Conservation (phyloP, 1,140 invertebrate genomes). For the Himalopsyche phryganea region DNA sequence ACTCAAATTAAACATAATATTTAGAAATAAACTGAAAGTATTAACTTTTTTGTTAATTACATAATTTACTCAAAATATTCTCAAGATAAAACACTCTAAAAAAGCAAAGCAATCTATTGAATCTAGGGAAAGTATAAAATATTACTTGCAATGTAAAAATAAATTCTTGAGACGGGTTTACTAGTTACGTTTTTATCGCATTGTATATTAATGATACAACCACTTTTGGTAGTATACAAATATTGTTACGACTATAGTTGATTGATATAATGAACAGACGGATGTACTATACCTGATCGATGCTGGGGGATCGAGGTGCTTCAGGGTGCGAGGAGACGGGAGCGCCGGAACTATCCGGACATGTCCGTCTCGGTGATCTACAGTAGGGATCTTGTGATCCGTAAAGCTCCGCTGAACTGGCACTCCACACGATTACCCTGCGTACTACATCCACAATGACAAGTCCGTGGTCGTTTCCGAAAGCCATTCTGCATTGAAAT, state of each 20-base stretch:
- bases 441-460: slow-evolving; percentile 93
- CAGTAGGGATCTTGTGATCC: slow-evolving; percentile 85
- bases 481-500: slow-evolving; percentile 74
- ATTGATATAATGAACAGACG: neutral
- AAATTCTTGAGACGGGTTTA: too few species aligned
- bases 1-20: too few species aligned
- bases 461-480: slow-evolving; percentile 92
- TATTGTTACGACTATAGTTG: neutral
- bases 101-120: too few species aligned
- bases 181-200: too few species aligned
- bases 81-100: too few species aligned
- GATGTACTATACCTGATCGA: slow-evolving; percentile 76
- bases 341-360: slow-evolving; percentile 42
- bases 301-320: slow-evolving; percentile 79
- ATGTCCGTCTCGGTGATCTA: slow-evolving; percentile 65
- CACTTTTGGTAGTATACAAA: neutral
- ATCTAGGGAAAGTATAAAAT: too few species aligned
- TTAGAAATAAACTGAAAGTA: too few species aligned
- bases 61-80: too few species aligned
- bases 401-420: slow-evolving; percentile 83
- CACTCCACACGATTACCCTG: slow-evolving; percentile 82
- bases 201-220: neutral
- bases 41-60: too few species aligned
- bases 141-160: too few species aligned
- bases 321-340: slow-evolving; percentile 56